Conservation (phyloP, 2,113 vertebrate genomes). For the Oncorhynchus masou region DNA sequence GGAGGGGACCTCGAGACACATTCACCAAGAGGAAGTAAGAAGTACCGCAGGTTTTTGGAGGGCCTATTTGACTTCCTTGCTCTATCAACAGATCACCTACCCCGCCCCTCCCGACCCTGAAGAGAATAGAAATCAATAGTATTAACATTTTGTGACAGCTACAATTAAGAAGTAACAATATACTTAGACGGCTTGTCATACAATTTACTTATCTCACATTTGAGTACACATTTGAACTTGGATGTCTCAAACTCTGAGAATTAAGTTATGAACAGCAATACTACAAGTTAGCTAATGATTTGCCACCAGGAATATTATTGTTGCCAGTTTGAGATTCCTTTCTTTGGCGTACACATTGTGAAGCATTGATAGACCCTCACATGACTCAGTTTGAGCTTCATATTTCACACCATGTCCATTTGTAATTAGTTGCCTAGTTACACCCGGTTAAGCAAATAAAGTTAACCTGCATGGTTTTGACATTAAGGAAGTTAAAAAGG, state of each 20-base stretch:
- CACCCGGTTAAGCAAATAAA: slow-evolving; percentile 41
- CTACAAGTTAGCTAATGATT: too few relatives aligned
- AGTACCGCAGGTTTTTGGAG: slow-evolving; percentile 42
- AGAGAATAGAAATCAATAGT: slow-evolving; percentile 10
- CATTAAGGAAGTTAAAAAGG: not conserved
- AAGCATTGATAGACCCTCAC: not conserved
- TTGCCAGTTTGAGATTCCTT: not conserved
- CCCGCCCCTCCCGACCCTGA: slow-evolving; percentile 8
- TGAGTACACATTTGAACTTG: not conserved
- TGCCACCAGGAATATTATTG: too few relatives aligned
- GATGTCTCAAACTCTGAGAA: not conserved
- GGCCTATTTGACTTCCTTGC: slow-evolving; percentile 24
- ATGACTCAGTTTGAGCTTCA: not conserved
- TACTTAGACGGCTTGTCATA: not conserved
- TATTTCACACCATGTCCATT: not conserved
- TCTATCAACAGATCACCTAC: not conserved
- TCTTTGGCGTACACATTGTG: not conserved
- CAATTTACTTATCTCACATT: not conserved
- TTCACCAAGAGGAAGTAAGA: slow-evolving; percentile 49
- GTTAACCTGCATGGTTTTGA: not conserved
- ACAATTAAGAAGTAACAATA: not conserved
- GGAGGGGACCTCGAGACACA: slow-evolving; percentile 56
- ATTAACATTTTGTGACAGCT: slow-evolving; percentile 29
- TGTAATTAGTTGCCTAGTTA: slow-evolving; percentile 29
- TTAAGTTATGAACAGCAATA: too few relatives aligned